Conservation (phyloP, 2,113 vertebrate species). For the Nerophis ophidion region DNA sequence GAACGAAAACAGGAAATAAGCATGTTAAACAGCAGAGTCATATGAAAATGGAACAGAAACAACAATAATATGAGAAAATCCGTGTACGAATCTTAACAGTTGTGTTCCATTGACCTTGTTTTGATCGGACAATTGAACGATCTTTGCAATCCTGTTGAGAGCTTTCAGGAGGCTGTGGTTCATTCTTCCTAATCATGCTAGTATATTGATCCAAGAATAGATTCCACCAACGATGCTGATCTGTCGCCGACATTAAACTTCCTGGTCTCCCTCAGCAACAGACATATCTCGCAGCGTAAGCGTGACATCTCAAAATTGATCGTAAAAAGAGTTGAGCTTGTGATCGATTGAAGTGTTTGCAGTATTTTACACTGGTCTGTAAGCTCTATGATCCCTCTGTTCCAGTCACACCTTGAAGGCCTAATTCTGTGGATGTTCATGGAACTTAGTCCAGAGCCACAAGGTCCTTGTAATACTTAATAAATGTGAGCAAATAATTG, state of each 20-base stretch:
- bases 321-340: not conserved
- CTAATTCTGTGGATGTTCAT: no score
- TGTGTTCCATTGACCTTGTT: no score
- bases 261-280: not conserved
- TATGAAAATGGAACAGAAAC: no score
- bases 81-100: no score
- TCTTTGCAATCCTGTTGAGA: conserved; percentile 2
- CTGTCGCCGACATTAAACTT: not conserved
- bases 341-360: not conserved
- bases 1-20: no score
- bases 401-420: not conserved
- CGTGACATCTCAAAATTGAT: not conserved
- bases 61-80: no score
- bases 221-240: not conserved
- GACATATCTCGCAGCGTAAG: not conserved
- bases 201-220: not conserved
- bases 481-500: no score
- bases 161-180: not conserved
- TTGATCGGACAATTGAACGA: no score
- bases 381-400: not conserved
- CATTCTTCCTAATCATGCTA: not conserved
- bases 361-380: not conserved
- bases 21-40: no score
- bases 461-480: no score
- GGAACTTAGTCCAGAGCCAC: no score